Base-by-base conservation (phyloP, 1,140 invertebrate species). In the Drosophila sp. region DNA sequence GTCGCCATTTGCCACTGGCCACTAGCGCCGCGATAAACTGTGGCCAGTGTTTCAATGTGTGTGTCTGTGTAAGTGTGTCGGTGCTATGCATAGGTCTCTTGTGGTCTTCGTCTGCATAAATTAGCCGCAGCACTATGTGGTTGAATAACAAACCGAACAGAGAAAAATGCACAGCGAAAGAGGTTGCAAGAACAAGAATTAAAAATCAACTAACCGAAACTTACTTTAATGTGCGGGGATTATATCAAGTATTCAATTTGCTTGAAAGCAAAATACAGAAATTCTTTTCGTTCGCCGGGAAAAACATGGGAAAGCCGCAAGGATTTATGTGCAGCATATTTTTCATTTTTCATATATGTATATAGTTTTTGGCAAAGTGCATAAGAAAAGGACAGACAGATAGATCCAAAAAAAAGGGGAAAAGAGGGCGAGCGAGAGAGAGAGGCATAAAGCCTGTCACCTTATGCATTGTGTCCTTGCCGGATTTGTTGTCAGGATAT, bases 271-370 rank as follows among this genome's bases (percentile, higher is more conserved):
- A 40, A 44, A 60, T 64, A 63, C 38, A 54, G 47, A 64, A 60
- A 68, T 70, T 61, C 62, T 71, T 60, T 50, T 30, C n/a, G 25
- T 25, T 3, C 55, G 17, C 55, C 3, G 17, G 23, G 10, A 23
- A 63, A 62, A 66, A 84, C 70, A 80, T 66, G 66, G 61, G 69
- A 79, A 76, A 83, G 79, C 79, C 72, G 63, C 73, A 72, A 50
- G 84, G 80, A 87, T 87, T 87, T 87, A 86, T 86, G 79, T 77
- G 79, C 60, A 87, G 80, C 83, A 87, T 89, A 83, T 83, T 89
- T 79, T 71, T 82, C 83, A 83, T 82, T 79, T 86, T 79, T 68
- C 82, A 75, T 75, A 65, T 63, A 60, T 62, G 23, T 68, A 50
- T 27, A 50, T 6, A 50, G 3, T 50, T 50, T 50, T 57, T 40